Percentiles rank a stretch among this genome's conserved stretches.
phyloP scores from a whole-genome alignment of 2,797 vertebrate genomes.

The Heliangelus exortis region DNA sequence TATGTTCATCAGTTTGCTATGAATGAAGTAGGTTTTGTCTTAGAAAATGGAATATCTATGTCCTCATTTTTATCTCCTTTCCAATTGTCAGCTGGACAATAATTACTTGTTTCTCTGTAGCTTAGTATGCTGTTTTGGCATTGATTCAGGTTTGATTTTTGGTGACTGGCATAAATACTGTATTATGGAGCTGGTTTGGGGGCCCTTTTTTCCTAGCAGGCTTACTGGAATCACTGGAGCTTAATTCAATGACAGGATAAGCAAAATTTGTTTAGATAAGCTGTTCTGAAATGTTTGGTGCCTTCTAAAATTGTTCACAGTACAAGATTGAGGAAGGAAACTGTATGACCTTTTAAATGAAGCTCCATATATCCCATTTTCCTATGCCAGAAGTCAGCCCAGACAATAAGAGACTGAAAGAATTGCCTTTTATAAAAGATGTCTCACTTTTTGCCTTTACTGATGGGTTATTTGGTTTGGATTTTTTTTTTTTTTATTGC shows the following conservation, averaged over 20 bases:
- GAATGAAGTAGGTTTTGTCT: background rate
- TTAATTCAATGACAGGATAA: slow-evolving; percentile 49
- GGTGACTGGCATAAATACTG: background rate
- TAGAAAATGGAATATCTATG: background rate
- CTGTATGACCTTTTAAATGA: slow-evolving; percentile 41
- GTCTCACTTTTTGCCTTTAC: background rate
- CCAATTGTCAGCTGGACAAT: background rate
- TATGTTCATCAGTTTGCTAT: background rate
- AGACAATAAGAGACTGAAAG: background rate
- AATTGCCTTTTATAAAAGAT: background rate
- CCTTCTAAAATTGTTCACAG: slow-evolving; percentile 49
- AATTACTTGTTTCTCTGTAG: background rate
- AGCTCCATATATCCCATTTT: slow-evolving; percentile 26
- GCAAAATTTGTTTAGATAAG: slow-evolving; percentile 37
- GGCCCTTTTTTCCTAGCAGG: background rate
- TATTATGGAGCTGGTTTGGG: background rate
- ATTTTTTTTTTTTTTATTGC: background rate
- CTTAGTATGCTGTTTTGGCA: background rate
- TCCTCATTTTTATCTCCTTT: background rate
- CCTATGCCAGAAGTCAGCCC: slow-evolving; percentile 13
- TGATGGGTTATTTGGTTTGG: background rate
- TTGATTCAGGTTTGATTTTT: background rate
- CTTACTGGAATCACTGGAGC: slow-evolving; percentile 40
- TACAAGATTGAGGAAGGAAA: slow-evolving; percentile 62
- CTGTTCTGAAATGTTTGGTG: slow-evolving; percentile 22